phyloP scores from a whole-genome alignment of 2,888 invertebrate species.

The Xanthorhoe designata region DNA sequence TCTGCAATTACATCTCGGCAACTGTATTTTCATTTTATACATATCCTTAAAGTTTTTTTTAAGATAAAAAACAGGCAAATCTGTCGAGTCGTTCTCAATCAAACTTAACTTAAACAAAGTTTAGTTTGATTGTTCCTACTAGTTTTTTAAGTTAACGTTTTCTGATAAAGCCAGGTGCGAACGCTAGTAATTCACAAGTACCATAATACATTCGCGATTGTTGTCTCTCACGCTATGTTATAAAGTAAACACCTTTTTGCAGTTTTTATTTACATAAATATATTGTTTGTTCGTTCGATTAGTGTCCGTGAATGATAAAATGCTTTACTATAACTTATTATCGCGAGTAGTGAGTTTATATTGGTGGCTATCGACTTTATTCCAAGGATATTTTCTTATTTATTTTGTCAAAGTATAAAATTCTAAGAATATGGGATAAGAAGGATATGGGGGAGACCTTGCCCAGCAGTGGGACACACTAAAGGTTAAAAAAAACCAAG shows the following conservation, averaged over 20 bases:
- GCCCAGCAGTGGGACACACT: too few relatives aligned
- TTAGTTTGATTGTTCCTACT: too few relatives aligned
- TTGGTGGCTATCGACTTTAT: background rate
- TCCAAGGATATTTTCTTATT: background rate
- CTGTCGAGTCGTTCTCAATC: too few relatives aligned
- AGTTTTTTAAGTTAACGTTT: too few relatives aligned
- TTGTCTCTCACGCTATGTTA: constrained; percentile 26
- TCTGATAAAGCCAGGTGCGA: background rate
- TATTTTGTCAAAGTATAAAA: background rate
- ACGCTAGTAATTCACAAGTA: constrained; percentile 3
- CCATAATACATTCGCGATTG: constrained; percentile 13
- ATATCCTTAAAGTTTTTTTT: too few relatives aligned
- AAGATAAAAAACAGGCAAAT: too few relatives aligned
- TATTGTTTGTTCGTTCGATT: constrained; percentile 23
- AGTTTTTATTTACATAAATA: constrained; percentile 18
- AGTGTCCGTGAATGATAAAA: constrained; percentile 17
- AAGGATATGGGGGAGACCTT: too few relatives aligned
- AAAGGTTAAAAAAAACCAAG: too few relatives aligned
- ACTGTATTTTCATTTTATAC: too few relatives aligned
- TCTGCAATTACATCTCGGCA: too few relatives aligned
- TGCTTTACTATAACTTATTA: background rate
- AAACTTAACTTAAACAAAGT: too few relatives aligned
- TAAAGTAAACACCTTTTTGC: constrained; percentile 25
- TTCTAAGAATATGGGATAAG: background rate
- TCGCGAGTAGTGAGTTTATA: background rate